Evolutionary conservation across 2,797 vertebrate genomes (phyloP).

Genomic region (Schizothorax lantsangensis): DNA sequence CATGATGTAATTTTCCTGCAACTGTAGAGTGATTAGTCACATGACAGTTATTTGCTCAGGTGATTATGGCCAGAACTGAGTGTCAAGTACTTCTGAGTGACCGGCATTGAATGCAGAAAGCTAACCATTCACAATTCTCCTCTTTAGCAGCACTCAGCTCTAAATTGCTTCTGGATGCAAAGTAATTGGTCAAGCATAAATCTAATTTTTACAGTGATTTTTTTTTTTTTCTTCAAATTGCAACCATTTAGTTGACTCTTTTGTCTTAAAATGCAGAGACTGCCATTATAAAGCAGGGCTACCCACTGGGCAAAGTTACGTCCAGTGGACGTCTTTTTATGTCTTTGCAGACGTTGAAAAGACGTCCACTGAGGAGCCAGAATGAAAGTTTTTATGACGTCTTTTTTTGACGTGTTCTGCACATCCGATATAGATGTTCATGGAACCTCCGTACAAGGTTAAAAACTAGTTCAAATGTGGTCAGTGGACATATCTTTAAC

Average conservation of each 20-base stretch:
- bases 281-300: background rate
- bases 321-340: no score
- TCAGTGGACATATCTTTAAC: no score
- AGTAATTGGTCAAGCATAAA: conserved; percentile 7
- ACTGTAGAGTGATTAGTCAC: background rate
- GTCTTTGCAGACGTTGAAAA: no score
- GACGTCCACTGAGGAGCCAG: no score
- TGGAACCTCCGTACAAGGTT: no score
- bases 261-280: background rate
- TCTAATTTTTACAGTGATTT: background rate
- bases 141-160: conserved; percentile 6
- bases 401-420: no score
- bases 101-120: background rate
- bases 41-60: background rate
- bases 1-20: background rate
- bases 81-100: background rate
- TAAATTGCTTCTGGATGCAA: background rate
- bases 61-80: conserved; percentile 8
- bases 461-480: no score
- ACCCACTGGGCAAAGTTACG: no score
- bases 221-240: background rate
- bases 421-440: no score
- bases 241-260: background rate
- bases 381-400: no score
- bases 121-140: background rate